phyloP scores from a whole-genome alignment of 2,888 invertebrate genomes.

The Athripsodes cinereus region DNA sequence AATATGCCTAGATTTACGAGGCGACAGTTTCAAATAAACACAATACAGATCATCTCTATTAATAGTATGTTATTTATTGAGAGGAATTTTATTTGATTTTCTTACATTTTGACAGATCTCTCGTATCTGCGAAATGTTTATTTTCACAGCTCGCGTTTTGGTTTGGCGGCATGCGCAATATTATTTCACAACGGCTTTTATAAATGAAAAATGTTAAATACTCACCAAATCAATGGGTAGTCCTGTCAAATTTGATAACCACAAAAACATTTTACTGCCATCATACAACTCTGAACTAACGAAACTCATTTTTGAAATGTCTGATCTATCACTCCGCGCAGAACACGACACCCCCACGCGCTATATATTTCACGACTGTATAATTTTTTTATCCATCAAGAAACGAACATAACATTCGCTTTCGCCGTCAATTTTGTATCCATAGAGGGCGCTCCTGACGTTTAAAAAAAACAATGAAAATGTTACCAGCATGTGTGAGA shows the following conservation, averaged over 20 bases:
- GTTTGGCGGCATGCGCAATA: neutral
- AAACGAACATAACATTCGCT: too few species aligned
- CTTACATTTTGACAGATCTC: too few species aligned
- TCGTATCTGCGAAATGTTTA: neutral
- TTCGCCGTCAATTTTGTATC: too few species aligned
- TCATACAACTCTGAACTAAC: constrained; percentile 53
- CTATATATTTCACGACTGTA: constrained; percentile 5
- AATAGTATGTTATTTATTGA: too few species aligned
- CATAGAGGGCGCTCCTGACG: too few species aligned
- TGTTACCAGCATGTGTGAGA: too few species aligned
- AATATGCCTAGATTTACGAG: too few species aligned
- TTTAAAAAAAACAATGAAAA: too few species aligned
- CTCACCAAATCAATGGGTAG: constrained; percentile 76
- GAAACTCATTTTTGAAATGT: constrained; percentile 20
- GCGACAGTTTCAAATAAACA: too few species aligned
- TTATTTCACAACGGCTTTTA: neutral
- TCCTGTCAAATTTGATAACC: constrained; percentile 61
- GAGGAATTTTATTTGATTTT: too few species aligned
- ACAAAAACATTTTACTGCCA: constrained; percentile 65
- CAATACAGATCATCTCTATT: too few species aligned
- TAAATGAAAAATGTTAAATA: constrained; percentile 25
- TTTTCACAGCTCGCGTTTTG: neutral
- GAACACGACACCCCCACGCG: constrained; percentile 2
- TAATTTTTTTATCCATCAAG: neutral
- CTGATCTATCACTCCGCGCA: neutral